Conservation (phyloP, 2,797 vertebrate species). For the Galaxias olidus region DNA sequence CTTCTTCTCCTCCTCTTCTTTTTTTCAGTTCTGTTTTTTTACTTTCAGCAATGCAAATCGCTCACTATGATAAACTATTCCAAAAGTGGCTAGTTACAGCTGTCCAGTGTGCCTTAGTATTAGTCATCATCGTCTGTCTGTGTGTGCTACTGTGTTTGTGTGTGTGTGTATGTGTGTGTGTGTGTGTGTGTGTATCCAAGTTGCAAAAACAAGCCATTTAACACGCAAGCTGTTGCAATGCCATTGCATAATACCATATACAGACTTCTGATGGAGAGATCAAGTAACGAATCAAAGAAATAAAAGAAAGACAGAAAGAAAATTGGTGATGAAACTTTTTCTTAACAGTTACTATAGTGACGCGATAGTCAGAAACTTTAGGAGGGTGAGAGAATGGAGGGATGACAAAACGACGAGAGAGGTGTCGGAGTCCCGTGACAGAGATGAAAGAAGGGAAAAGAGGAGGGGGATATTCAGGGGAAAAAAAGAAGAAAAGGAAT, state of each 20-base stretch:
- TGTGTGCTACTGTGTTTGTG: not conserved
- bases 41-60: not conserved
- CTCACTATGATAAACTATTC: too few relatives aligned
- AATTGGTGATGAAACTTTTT: too few relatives aligned
- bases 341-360: too few relatives aligned
- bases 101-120: constrained; percentile 18
- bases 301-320: too few relatives aligned
- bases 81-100: not conserved
- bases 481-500: not conserved
- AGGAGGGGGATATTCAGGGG: not conserved
- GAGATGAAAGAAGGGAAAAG: not conserved
- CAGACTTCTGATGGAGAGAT: constrained; percentile 42
- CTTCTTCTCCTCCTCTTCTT: not conserved
- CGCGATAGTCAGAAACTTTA: too few relatives aligned
- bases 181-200: constrained; percentile 28
- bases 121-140: not conserved
- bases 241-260: constrained; percentile 54
- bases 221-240: constrained; percentile 29
- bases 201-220: constrained; percentile 42
- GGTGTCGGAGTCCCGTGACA: not conserved
- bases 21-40: not conserved
- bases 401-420: too few relatives aligned
- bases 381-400: too few relatives aligned
- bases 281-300: constrained; percentile 14
- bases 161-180: not conserved